These are phyloP conservation scores for Cyanoramphus novaezelandiae DNA, from an alignment of 2,113 vertebrate species.

Conservation along the genomic window DNA sequence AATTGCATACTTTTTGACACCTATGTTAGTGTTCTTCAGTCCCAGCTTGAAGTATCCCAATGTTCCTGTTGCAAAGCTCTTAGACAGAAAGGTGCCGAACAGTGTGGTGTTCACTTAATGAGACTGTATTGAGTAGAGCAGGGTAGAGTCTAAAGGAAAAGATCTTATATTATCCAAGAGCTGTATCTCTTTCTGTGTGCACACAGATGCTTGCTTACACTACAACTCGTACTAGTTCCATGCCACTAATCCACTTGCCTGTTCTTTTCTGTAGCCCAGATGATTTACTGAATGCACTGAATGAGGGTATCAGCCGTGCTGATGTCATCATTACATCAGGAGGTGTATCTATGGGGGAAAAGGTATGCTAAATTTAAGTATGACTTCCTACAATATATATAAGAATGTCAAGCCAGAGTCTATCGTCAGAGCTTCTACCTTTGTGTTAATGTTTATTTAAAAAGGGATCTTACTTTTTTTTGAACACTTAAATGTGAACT, in stretches of 20 bases:
- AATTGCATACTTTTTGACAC: not conserved
- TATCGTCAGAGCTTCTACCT: not conserved
- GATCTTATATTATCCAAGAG: not conserved
- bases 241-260: conserved; percentile 59
- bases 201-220: not conserved
- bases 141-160: not conserved
- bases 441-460: not conserved
- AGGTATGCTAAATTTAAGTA: conserved; percentile 80
- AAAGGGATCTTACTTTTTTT: not conserved
- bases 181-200: not conserved
- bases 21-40: not conserved
- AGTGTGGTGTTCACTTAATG: not conserved
- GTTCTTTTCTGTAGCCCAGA: conserved; percentile 87
- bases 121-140: not conserved
- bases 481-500: not conserved
- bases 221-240: not conserved
- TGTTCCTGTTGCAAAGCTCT: not conserved
- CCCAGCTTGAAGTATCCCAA: not conserved
- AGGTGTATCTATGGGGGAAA: conserved; percentile 98
- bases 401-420: not conserved
- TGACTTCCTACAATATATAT: not conserved
- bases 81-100: not conserved
- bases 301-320: conserved; percentile 98
- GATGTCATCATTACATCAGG: conserved; percentile 99
- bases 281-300: conserved; percentile 99